Percentiles rank a stretch among this genome's conserved stretches.
phyloP scores from a whole-genome alignment of 2,797 vertebrate species.

The Gymnothorax reevesii region DNA sequence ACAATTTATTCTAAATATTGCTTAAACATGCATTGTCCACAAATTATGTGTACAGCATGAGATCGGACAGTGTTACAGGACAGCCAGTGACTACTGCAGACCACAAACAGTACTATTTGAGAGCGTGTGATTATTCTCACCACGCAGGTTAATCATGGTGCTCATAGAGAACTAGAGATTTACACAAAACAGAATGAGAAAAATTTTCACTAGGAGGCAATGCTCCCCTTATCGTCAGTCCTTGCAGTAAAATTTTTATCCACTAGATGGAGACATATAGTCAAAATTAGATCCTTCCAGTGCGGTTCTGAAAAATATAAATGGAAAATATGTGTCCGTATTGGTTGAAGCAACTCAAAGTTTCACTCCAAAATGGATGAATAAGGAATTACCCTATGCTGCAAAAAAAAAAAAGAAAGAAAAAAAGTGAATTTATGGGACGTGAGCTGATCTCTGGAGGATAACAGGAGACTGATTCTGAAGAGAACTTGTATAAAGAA shows the following conservation, averaged over 20 bases:
- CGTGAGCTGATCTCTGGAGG: not conserved
- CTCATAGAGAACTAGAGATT: no score
- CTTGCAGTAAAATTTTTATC: slow-evolving; percentile 1
- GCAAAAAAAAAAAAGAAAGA: not conserved
- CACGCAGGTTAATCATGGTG: no score
- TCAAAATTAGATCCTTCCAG: slow-evolving; percentile 11
- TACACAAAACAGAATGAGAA: no score
- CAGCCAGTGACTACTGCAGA: no score
- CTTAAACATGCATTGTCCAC: no score
- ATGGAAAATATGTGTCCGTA: not conserved
- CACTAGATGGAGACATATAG: slow-evolving; percentile 40
- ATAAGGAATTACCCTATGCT: not conserved
- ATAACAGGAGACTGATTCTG: not conserved
- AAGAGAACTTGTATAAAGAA: not conserved
- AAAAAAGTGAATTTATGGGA: not conserved
- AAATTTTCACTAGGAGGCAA: not conserved
- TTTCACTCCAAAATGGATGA: not conserved
- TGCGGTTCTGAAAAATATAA: not conserved
- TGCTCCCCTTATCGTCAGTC: no score
- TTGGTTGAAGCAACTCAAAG: not conserved
- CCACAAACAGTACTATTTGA: not conserved
- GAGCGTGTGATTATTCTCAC: not conserved
- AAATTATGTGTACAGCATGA: not conserved
- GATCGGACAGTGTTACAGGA: not conserved
- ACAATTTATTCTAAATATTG: no score